These are phyloP conservation scores for Rhineura floridana DNA, from an alignment of 2,113 vertebrate genomes.

Conservation along the genomic window DNA sequence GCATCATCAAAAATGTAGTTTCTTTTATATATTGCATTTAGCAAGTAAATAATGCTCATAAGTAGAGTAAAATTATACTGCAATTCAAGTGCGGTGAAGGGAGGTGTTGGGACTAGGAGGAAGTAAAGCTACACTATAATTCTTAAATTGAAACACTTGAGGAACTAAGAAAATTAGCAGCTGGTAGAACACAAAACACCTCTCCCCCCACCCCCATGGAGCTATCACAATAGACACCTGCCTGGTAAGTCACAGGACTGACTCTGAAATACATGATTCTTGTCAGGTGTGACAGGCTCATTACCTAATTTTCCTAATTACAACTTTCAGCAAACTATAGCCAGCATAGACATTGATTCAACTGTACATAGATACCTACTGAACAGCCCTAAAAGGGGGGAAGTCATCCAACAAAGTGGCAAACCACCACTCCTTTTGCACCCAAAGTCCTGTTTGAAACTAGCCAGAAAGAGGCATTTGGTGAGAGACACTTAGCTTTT, in stretches of 20 bases:
- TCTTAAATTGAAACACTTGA: conserved; percentile 40
- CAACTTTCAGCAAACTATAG: conserved; percentile 81
- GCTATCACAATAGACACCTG: conserved; percentile 46
- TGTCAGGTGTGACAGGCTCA: conserved; percentile 77
- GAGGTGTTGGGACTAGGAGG: not conserved
- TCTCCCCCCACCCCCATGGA: conserved; percentile 1
- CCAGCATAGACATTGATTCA: conserved; percentile 71
- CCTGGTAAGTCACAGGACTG: conserved; percentile 59
- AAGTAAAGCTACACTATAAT: conserved; percentile 26
- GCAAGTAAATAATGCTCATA: not conserved
- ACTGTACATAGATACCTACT: conserved; percentile 75
- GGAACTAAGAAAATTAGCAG: conserved; percentile 42
- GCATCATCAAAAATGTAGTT: conserved; percentile 25
- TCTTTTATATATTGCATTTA: not conserved
- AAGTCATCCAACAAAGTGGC: conserved; percentile 76
- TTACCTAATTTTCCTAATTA: conserved; percentile 88
- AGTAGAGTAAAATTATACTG: conserved; percentile 15
- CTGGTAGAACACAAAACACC: not conserved
- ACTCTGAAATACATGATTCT: conserved; percentile 74
- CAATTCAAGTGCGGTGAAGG: not conserved
- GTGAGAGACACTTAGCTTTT: conserved; percentile 68
- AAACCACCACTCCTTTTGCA: conserved; percentile 62
- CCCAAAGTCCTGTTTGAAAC: conserved; percentile 70
- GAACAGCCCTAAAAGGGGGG: conserved; percentile 74
- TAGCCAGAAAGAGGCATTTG: conserved; percentile 54